These are phyloP conservation scores for Agrypnus murinus DNA, from an alignment of 2,888 invertebrate genomes.

Conservation along the genomic window DNA sequence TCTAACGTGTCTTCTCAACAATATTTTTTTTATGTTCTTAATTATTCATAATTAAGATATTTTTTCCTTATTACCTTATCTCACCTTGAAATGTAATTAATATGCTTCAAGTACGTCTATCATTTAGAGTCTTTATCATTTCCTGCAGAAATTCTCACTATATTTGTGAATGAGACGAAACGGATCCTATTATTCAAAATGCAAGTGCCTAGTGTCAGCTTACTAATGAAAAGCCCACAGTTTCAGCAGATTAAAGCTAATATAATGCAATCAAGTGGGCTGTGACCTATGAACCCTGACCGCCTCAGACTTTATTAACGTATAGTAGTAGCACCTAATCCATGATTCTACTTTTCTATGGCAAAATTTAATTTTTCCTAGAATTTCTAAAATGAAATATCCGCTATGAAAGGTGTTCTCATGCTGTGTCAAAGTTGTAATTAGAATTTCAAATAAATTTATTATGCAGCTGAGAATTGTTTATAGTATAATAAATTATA, in stretches of 20 bases:
- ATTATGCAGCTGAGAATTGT: no score
- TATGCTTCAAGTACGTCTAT: no score
- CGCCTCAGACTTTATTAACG: slow-evolving; percentile 15
- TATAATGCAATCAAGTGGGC: slow-evolving; percentile 31
- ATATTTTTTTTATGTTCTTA: no score
- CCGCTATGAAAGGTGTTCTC: neutral
- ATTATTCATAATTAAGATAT: no score
- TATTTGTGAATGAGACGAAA: neutral
- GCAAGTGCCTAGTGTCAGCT: neutral
- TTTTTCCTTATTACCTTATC: no score
- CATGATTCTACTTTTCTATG: neutral
- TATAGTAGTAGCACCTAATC: no score
- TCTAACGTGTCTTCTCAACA: neutral
- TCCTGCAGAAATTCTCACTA: neutral
- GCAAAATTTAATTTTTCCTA: neutral
- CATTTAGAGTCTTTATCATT: neutral
- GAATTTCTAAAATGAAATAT: slow-evolving; percentile 1
- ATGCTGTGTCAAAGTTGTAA: no score
- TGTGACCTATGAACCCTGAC: slow-evolving; percentile 23
- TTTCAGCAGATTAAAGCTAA: slow-evolving; percentile 21
- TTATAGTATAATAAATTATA: no score
- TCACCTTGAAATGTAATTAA: no score
- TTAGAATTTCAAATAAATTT: no score
- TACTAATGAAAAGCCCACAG: slow-evolving; percentile 9
- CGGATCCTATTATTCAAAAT: no score